These are phyloP conservation scores for Parasteatoda tepidariorum DNA, from an alignment of 1,140 invertebrate genomes.

Conservation along the genomic window DNA sequence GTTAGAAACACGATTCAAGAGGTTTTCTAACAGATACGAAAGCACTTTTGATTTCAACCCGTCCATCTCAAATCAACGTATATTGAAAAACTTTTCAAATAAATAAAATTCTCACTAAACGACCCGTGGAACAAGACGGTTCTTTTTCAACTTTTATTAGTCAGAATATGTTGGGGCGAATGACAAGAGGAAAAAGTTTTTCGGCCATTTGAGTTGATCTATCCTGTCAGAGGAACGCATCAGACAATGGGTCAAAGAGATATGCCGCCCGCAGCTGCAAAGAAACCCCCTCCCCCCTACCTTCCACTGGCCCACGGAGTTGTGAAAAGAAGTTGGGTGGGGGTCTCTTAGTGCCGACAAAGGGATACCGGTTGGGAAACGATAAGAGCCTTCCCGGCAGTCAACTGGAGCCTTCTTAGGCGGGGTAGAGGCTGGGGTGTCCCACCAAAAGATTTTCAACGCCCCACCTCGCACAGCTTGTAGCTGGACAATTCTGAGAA, in stretches of 20 bases:
- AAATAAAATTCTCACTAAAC: neutral
- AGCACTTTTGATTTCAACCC: too few species aligned
- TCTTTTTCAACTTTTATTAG: slow-evolving; percentile 4
- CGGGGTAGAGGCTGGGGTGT: neutral
- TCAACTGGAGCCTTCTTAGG: slow-evolving; percentile 49
- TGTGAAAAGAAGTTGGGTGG: slow-evolving; percentile 16
- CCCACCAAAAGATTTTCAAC: too few species aligned
- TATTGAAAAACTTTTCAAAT: too few species aligned
- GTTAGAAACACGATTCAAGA: too few species aligned
- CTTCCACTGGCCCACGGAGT: neutral
- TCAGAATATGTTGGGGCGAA: neutral
- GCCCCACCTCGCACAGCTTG: too few species aligned
- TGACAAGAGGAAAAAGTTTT: slow-evolving; percentile 13
- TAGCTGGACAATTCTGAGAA: too few species aligned
- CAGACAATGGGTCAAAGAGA: slow-evolving; percentile 57
- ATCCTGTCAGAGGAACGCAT: slow-evolving; percentile 2
- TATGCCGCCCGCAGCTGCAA: slow-evolving; percentile 36
- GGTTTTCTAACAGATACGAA: too few species aligned
- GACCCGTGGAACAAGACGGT: neutral
- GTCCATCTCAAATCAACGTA: too few species aligned
- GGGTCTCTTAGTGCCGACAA: slow-evolving; percentile 30
- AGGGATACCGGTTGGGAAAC: slow-evolving; percentile 32
- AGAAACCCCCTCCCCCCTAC: neutral
- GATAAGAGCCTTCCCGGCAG: slow-evolving; percentile 44
- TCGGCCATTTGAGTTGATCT: slow-evolving; percentile 31